phyloP scores from a whole-genome alignment of 53 echinoderm and acorn worm genomes.

The Luidia sarsii region DNA sequence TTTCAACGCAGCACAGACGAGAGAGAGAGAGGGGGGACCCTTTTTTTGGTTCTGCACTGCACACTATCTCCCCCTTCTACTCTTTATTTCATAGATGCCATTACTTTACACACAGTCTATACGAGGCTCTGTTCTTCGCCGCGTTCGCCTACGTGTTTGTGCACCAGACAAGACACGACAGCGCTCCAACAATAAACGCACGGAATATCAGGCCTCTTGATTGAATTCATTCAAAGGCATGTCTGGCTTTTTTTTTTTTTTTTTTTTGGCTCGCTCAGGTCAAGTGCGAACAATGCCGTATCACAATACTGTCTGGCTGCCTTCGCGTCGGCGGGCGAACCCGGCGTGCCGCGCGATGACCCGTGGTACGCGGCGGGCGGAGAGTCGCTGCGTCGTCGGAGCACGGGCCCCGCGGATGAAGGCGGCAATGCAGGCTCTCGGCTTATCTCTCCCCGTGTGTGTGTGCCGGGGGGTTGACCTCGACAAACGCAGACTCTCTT shows the following conservation, averaged over 20 bases:
- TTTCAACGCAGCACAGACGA: no score
- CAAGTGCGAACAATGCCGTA: conserved; percentile 32
- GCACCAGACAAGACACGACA: neutral
- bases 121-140: neutral
- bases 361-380: no score
- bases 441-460: no score
- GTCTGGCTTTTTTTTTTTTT: conserved; percentile 31
- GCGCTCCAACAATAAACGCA: conserved; percentile 9
- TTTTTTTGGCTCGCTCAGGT: conserved; percentile 13
- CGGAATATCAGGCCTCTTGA: conserved; percentile 17
- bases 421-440: no score
- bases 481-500: no score
- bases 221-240: neutral
- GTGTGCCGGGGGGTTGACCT: no score
- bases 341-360: conserved; percentile 43
- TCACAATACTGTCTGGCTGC: conserved; percentile 39
- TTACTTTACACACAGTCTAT: neutral
- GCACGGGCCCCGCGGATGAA: no score
- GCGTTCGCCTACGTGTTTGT: neutral
- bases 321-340: conserved; percentile 7
- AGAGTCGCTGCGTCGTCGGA: no score
- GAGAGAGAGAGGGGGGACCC: no score
- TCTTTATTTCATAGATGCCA: neutral
- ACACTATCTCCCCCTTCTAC: no score
- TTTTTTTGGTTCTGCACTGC: no score